A percentile compares a stretch with the other conserved stretches of the same genome.
Evolutionary conservation across 2,888 invertebrate genomes (phyloP).

Genomic region (Holacanthella duospinosa): DNA sequence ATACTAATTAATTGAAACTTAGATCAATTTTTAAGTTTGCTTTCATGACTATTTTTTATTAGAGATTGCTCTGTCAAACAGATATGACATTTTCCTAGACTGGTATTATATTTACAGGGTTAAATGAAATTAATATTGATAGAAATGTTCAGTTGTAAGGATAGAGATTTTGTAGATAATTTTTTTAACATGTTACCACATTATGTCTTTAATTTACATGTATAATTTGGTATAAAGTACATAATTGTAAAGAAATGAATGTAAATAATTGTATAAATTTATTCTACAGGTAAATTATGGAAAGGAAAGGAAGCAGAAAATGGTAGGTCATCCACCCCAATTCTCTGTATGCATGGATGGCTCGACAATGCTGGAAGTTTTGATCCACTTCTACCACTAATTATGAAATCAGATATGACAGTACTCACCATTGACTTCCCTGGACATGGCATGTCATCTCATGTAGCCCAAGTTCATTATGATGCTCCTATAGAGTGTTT

Average conservation of each 20-base stretch:
- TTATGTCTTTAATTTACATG: no score
- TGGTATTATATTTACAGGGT: no score
- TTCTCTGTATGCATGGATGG: slow-evolving; percentile 30
- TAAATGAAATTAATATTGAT: no score
- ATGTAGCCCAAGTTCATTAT: slow-evolving; percentile 15
- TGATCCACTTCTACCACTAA: slow-evolving; percentile 27
- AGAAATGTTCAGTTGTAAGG: no score
- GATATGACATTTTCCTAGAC: no score
- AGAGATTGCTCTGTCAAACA: no score
- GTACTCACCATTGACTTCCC: slow-evolving; percentile 26
- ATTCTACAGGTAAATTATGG: slow-evolving; percentile 19
- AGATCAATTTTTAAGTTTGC: not conserved
- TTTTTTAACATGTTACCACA: no score
- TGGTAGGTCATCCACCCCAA: slow-evolving; percentile 11
- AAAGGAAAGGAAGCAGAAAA: slow-evolving; percentile 10
- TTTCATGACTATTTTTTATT: not conserved
- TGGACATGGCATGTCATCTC: slow-evolving; percentile 31
- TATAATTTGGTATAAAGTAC: not conserved
- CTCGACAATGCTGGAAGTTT: slow-evolving; percentile 31
- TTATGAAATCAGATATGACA: slow-evolving; percentile 25
- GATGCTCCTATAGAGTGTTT: slow-evolving; percentile 24
- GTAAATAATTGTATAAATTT: not conserved
- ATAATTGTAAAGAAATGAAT: not conserved
- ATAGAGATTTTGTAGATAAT: no score
- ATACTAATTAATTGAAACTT: not conserved